Evolutionary conservation across 2,113 vertebrate species (phyloP), one percentile per base, ranked within the genome.

Genomic region (Austrofundulus limnaeus): DNA sequence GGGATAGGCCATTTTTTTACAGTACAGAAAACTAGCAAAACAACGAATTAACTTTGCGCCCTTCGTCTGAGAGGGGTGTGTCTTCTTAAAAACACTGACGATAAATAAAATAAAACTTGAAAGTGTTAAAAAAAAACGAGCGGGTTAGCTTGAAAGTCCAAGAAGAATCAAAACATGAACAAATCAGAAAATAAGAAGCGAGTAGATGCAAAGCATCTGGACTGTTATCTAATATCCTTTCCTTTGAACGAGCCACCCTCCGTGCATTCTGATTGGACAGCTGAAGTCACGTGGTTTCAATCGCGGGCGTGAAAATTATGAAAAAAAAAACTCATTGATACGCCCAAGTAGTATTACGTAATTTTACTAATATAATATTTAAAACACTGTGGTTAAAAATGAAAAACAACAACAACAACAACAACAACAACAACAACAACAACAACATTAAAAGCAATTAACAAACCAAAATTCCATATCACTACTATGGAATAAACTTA

Each of bases 1-100:
- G 3, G 56, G 79, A 53, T 24, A 90, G 2, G 73, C 87, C 88
- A 91, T 92, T 16, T 61, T 31, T 42, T 25, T 14, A 5, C 10
- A 24, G 9, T 0, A 11, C 2, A 9, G 46, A 47, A 56, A 50
- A 47, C 12, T 2, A 16, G 39, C 1, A 15, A 56, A 69, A 21
- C 0, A 1, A 11, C 8, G 6, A 38, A 2, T 23, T 34, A 12
- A 1, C 0, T 9, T 45, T 5, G 11, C 38, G 21, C 37, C 2
- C 34, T 16, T 3, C 21, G 15, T 17, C 4, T 0, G 3, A 4
- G 14, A 61, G 47, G n/a, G 61, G 67, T 39, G 1, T 69, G 70
- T 54, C 70, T 15, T 28, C 15, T 2, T 16, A 14, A 2, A 1
- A 25, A 28, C 16, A 1, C 10, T 5, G 48, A 14, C 9, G 2